Percentiles rank a stretch among this genome's conserved stretches.
Evolutionary conservation across 2,113 vertebrate species (phyloP).

Genomic region (Telmatochromis brachygnathus): DNA sequence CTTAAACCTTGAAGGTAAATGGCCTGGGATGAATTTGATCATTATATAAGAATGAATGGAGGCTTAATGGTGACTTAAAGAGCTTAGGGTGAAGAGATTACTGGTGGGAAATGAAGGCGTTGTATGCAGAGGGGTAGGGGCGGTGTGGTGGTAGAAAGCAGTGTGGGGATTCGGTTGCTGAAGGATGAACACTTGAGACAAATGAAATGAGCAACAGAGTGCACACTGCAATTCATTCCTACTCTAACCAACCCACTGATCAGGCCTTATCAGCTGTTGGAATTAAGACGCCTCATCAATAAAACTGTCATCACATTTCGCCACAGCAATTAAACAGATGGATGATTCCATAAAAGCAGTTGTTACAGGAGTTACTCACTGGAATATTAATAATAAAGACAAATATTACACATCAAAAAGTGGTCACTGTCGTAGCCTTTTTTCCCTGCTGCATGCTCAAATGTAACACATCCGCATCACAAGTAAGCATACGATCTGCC

Average conservation of each 20-base stretch:
- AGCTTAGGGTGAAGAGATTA: slow-evolving; percentile 51
- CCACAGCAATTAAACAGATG: slow-evolving; percentile 62
- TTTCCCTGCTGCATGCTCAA: background rate
- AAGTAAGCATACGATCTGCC: background rate
- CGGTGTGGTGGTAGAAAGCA: background rate
- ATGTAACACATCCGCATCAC: background rate
- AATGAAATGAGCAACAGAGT: slow-evolving; percentile 18
- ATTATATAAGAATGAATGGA: slow-evolving; percentile 47
- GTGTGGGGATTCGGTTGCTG: background rate
- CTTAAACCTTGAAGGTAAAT: slow-evolving; percentile 53
- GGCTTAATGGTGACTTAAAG: slow-evolving; percentile 53
- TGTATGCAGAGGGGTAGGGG: background rate
- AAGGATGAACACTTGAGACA: slow-evolving; percentile 36
- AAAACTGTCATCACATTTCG: slow-evolving; percentile 53
- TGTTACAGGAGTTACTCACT: slow-evolving; percentile 31
- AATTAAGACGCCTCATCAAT: slow-evolving; percentile 61
- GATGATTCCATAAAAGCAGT: slow-evolving; percentile 54
- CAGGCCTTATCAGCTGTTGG: slow-evolving; percentile 48
- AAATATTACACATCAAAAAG: background rate
- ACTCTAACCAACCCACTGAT: slow-evolving; percentile 14
- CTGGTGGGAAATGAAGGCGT: slow-evolving; percentile 26
- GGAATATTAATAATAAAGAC: slow-evolving; percentile 53
- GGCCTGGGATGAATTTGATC: slow-evolving; percentile 55
- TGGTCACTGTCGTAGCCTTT: background rate
- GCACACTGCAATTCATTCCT: slow-evolving; percentile 18